Conservation (phyloP, 2,113 vertebrate genomes). For the Oenanthe oenanthe region DNA sequence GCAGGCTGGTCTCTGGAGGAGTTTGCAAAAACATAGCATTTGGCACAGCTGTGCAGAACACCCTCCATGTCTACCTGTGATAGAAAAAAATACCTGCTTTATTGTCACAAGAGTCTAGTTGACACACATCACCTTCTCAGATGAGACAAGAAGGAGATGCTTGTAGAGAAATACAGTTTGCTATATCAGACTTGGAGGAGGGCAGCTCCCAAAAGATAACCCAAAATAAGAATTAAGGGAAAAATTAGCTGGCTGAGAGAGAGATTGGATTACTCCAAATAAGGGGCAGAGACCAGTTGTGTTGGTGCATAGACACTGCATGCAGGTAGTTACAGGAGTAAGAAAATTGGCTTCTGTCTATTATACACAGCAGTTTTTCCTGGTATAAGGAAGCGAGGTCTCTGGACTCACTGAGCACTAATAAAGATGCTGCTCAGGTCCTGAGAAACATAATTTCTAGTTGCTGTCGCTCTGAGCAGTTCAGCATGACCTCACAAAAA, state of each 20-base stretch:
- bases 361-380: background rate
- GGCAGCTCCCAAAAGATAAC: background rate
- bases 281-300: background rate
- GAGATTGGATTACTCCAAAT: background rate
- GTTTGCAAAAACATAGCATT: background rate
- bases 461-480: background rate
- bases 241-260: background rate
- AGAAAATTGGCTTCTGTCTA: background rate
- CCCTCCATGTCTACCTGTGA: background rate
- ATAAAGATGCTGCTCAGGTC: background rate
- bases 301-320: background rate
- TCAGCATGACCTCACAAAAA: background rate
- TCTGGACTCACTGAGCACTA: background rate
- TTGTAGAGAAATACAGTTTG: background rate
- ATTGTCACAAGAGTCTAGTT: background rate
- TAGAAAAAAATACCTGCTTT: background rate
- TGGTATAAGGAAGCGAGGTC: background rate
- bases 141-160: background rate
- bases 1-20: background rate
- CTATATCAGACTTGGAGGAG: background rate
- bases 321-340: background rate
- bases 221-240: background rate
- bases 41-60: background rate
- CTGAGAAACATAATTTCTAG: background rate
- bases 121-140: background rate